Evolutionary conservation across 2,797 vertebrate species (phyloP), one percentile per base, ranked within the genome.

Genomic region (Cyclura pinguis): DNA sequence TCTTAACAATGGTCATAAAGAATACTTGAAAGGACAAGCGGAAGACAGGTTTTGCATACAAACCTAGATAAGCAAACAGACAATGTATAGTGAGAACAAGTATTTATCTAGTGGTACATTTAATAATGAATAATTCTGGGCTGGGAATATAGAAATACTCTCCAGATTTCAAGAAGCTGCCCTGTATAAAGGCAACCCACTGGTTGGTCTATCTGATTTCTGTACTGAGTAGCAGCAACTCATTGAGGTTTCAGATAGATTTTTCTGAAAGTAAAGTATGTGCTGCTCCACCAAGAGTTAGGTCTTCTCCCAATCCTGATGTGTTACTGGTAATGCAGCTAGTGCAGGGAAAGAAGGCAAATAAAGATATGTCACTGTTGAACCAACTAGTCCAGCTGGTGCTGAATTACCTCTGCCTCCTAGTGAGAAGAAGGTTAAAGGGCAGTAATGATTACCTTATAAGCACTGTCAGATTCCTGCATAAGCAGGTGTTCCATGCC

Each of bases 351-450:
- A 73, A 42, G 84, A 42, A 18, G 3, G 47, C 64, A 72, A 88
- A 59, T 73, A 82, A 57, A 73, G 52, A 42, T 22, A 74, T 29
- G 32, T 59, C 69, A 27, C 69, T 82, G 47, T 74, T 88, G 57
- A 57, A 88, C 24, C 78, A 82, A 82, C 80, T 7, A n/a, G 24
- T 72, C 69, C 78, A 73, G 18, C 38, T 74, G 78, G 50, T 27
- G 82, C 87, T 82, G 80, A 82, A 82, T 88, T 74, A 57, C 50
- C 55, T 52, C 87, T 82, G 42, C 55, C 50, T 59, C 87, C 22
- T 88, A 82, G 87, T 74, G 88, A 76, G 88, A 84, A 14, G 73
- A 84, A 84, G 81, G 87, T 50, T 62, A 89, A 62, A 77, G 73
- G 72, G 73, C 87, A 82, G 16, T 52, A 14, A 88, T 82, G 67